Base-by-base conservation (phyloP, 2,888 invertebrate genomes). In the Eristalis intricaria region DNA sequence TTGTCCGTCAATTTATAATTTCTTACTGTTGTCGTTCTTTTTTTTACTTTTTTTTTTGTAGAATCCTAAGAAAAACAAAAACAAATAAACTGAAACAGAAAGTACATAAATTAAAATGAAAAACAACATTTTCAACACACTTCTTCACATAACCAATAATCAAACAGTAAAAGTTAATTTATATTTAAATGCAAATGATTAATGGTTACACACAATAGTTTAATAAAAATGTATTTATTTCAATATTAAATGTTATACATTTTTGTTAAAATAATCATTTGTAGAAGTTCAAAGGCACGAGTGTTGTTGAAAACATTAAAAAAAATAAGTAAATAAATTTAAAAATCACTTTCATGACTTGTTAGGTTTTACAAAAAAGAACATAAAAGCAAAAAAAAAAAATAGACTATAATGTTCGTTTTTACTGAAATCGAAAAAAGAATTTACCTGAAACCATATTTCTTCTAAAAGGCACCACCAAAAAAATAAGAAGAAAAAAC, bases 31-130 rank as follows among this genome's bases (percentile, higher is more conserved):
- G 19, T 32, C 50, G 60, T 61, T 38, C 32, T 61, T 56, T 66
- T 66, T 60, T 73, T 80, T 81, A 69, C 61, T 60, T 60, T 73
- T 80, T 81, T 75, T 68, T 61, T 60, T 79, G 32, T 74, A 81
- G 74, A 81, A 63, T 64, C 56, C 50, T 69, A 81, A 81, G 74
- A n/a, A 75, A 81, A 61, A 50, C 61, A 29, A 65, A 79, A 80
- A 69, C 81, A 81, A 81, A 81, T 81, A 81, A 81, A 69, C 81
- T 81, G 74, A 81, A 81, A 63, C 68, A 61, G 74, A 81, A 69
- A 69, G 60, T 66, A 60, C 71, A 60, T 71, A 43, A 58, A 66
- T 35, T 40, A 10, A 26, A 56, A n/a, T 23, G 29, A 65, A 71
- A 10, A 35, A 23, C 32, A 22, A 29, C 4, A 64, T 19, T 50